A percentile compares a stretch with the other conserved stretches of the same genome.
Conservation (phyloP, 2,888 invertebrate genomes). For the Caenorhabditis angaria region DNA sequence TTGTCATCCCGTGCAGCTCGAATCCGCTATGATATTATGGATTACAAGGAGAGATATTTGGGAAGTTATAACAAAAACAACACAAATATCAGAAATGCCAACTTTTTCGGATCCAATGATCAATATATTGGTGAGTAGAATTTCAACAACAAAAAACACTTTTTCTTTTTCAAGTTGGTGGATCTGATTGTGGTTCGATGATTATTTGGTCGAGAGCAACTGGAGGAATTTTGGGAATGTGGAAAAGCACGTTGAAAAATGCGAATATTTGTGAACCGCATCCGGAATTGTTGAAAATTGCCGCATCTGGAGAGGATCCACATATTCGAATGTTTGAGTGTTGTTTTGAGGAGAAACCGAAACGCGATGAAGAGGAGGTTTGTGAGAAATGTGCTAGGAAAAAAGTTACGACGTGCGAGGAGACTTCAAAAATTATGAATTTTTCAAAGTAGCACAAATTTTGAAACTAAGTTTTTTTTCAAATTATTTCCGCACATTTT, state of each 20-base stretch:
- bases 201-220: constrained; percentile 92
- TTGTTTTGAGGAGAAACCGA: constrained; percentile 64
- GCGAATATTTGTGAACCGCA: constrained; percentile 95
- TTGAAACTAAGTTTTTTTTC: too few relatives aligned
- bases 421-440: too few relatives aligned
- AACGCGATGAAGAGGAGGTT: not conserved
- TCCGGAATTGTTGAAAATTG: constrained; percentile 86
- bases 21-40: constrained; percentile 7
- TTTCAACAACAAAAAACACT: too few relatives aligned
- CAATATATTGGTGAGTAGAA: constrained; percentile 44
- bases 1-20: too few relatives aligned
- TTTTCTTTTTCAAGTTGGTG: constrained; percentile 77
- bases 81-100: constrained; percentile 96
- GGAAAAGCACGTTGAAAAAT: constrained; percentile 90
- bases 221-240: constrained; percentile 81
- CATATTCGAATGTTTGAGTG: constrained; percentile 93
- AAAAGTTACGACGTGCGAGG: too few relatives aligned
- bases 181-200: constrained; percentile 93
- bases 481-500: too few relatives aligned
- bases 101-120: constrained; percentile 81
- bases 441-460: too few relatives aligned
- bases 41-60: constrained; percentile 73
- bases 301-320: constrained; percentile 89
- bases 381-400: too few relatives aligned
- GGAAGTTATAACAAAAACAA: constrained; percentile 98